Base-by-base conservation (phyloP, 2,797 vertebrate species). In the Pyrocephalus nanus region DNA sequence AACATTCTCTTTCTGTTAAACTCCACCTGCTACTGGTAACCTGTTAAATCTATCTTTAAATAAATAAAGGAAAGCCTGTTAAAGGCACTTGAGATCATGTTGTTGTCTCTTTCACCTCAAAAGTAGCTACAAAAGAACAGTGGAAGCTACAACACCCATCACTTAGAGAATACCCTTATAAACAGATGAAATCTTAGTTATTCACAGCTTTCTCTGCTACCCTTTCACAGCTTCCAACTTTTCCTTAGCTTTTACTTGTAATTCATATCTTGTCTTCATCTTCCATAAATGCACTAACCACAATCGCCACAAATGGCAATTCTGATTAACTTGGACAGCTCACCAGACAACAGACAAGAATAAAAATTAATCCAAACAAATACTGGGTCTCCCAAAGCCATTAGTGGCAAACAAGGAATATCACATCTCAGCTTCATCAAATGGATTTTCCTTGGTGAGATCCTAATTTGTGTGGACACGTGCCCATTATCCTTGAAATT, bases 401-500 rank as follows among this genome's bases (percentile, higher is more conserved):
- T 86, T 58, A 90, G 64, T 23, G 38, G 43, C 71, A 51, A 62
- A 70, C 47, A 74, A 78, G 0, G 0, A 90, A 71, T 66, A 80
- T 58, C 27, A 73, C 65, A 89, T 75, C 66, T 65, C 67, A 88
- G 93, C 75, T 60, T 75, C 47, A 79, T 30, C 84, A 92, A 57
- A 53, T 29, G 53, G 60, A 79, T 76, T 78, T 80, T 76, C 66
- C 90, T 79, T 71, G 71, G 51, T 57, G 71, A 92, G 92, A 94
- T 88, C 85, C 86, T 97, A 96, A 98, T 97, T 87, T 96, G 90
- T 27, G 15, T 70, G 72, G 96, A 97, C 86, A 93, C 64, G 32
- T 83, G 78, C 64, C 95, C 89, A 88, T 95, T 95, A 82, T 27
- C 86, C 95, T 90, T 82, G 86, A 96, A 97, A 96, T 9, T 85